A percentile compares a stretch with the other conserved stretches of the same genome.
phyloP scores from a whole-genome alignment of 2,113 vertebrate species.

The Phodopus roborovskii region DNA sequence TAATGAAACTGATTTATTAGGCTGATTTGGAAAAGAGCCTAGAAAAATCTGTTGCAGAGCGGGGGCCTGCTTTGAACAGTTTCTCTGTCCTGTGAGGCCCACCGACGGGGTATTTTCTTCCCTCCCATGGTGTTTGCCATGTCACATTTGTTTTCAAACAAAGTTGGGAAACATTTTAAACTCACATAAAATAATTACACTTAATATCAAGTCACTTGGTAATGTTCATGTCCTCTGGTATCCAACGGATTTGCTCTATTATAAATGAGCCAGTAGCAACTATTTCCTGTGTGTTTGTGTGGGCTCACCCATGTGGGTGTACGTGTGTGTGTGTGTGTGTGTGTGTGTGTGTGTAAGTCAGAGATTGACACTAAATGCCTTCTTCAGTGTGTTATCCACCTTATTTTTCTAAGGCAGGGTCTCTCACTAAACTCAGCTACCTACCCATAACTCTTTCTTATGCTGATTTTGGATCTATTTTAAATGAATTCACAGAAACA shows the following conservation, averaged over 20 bases:
- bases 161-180: neutral
- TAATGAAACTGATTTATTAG: conserved; percentile 67
- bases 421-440: neutral
- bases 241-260: conserved; percentile 1
- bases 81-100: conserved; percentile 34
- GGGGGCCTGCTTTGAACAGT: conserved; percentile 17
- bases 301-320: neutral
- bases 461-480: neutral
- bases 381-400: neutral
- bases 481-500: conserved; percentile 16
- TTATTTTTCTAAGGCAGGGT: neutral
- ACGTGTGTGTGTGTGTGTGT: neutral
- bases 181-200: neutral
- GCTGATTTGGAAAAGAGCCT: conserved; percentile 66
- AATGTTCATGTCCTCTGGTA: neutral
- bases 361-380: neutral
- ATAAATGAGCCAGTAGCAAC: neutral
- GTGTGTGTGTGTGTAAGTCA: neutral
- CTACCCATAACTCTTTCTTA: neutral
- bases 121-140: neutral
- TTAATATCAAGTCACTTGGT: conserved; percentile 19
- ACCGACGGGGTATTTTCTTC: neutral
- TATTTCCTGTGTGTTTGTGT: neutral
- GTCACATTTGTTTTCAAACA: conserved; percentile 46
- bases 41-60: conserved; percentile 29